Evolutionary conservation across 2,113 vertebrate species (phyloP).

Genomic region (Ancistrus triradiatus): DNA sequence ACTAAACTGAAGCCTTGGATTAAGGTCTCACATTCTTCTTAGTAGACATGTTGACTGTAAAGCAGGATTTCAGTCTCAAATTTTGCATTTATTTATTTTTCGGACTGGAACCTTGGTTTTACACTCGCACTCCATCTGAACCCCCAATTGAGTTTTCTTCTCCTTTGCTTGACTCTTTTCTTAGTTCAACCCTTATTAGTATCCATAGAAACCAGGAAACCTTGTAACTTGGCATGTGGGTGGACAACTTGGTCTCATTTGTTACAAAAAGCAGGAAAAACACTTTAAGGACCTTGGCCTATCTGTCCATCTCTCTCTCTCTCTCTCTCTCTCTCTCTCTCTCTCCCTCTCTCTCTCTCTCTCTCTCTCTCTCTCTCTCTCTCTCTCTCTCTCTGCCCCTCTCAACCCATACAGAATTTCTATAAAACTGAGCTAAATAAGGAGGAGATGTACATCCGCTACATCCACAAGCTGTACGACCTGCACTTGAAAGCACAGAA

Average conservation of each 20-base stretch:
- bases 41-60: no score
- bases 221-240: constrained; percentile 14
- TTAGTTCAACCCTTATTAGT: neutral
- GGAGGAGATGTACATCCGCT: constrained; percentile 99
- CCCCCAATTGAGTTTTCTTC: neutral
- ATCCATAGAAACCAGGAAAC: constrained; percentile 14
- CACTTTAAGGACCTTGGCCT: constrained; percentile 7
- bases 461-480: constrained; percentile 97
- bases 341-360: constrained; percentile 1
- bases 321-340: constrained; percentile 4
- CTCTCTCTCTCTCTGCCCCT: neutral
- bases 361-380: neutral
- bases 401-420: constrained; percentile 80
- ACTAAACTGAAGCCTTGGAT: no score
- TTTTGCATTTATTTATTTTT: no score
- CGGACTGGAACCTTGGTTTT: no score
- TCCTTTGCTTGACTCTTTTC: constrained; percentile 10
- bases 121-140: no score
- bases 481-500: constrained; percentile 97
- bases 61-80: no score
- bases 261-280: constrained; percentile 2
- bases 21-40: no score
- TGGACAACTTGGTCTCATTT: constrained; percentile 16
- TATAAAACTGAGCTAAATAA: constrained; percentile 98
- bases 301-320: neutral